These are phyloP conservation scores for Ganaspis brasiliensis DNA, from an alignment of 2,888 invertebrate genomes.

Conservation along the genomic window DNA sequence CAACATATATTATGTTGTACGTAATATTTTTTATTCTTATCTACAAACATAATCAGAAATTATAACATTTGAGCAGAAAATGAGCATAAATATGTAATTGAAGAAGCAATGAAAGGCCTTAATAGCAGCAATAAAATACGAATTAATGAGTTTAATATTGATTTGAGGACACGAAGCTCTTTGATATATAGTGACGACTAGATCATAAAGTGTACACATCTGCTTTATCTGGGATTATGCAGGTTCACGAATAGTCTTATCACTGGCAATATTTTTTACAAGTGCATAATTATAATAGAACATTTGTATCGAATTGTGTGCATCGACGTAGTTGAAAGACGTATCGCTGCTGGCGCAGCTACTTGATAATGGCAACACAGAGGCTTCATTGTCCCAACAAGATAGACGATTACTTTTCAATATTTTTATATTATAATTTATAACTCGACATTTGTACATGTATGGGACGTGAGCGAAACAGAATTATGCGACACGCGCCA, in stretches of 20 bases:
- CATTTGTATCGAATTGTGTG: constrained; percentile 29
- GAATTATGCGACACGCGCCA: constrained; percentile 59
- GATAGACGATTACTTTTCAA: constrained; percentile 32
- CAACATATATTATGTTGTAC: too few relatives aligned
- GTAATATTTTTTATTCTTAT: too few relatives aligned
- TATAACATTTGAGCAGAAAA: too few relatives aligned
- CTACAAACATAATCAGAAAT: too few relatives aligned
- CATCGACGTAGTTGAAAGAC: constrained; percentile 23
- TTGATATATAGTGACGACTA: not conserved
- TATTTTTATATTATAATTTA: constrained; percentile 14
- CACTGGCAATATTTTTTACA: constrained; percentile 24
- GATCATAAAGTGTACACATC: not conserved
- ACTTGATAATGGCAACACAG: constrained; percentile 31
- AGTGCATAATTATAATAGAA: constrained; percentile 34
- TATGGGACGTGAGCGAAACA: not conserved
- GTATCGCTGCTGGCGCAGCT: constrained; percentile 25
- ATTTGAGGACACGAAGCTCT: constrained; percentile 16
- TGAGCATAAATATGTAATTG: too few relatives aligned
- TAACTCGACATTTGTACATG: not conserved
- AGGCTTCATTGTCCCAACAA: constrained; percentile 32
- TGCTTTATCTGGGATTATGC: constrained; percentile 42
- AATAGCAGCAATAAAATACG: not conserved
- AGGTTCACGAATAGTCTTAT: constrained; percentile 39
- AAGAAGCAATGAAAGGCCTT: too few relatives aligned
- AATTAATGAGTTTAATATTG: constrained; percentile 4